phyloP scores from a whole-genome alignment of 2,888 invertebrate genomes.

The Trypoxylon attenuatum region DNA sequence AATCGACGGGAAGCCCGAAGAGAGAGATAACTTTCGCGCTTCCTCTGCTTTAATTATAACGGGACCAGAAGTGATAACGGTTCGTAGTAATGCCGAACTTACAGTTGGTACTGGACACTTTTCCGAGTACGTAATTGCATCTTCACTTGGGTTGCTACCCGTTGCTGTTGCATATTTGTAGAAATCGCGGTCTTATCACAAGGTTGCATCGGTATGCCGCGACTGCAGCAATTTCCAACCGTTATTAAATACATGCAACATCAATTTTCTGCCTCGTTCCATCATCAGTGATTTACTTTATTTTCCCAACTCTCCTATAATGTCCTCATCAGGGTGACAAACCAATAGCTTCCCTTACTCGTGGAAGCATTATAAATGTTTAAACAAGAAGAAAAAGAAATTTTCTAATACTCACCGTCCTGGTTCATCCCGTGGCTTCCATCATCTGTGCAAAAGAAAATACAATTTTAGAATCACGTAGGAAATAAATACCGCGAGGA shows the following conservation, averaged over 20 bases:
- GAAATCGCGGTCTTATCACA: neutral
- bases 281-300: too few species aligned
- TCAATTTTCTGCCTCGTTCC: too few species aligned
- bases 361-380: too few species aligned
- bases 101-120: too few species aligned
- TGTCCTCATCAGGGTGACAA: neutral
- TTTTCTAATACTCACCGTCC: slow-evolving; percentile 66
- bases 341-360: neutral
- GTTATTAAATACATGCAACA: too few species aligned
- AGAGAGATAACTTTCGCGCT: slow-evolving; percentile 24
- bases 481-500: too few species aligned
- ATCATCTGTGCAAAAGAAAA: slow-evolving; percentile 64
- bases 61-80: slow-evolving; percentile 45
- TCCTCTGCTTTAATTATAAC: slow-evolving; percentile 45
- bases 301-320: neutral
- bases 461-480: too few species aligned
- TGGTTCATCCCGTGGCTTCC: slow-evolving; percentile 71
- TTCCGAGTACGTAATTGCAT: neutral
- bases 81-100: too few species aligned
- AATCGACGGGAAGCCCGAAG: slow-evolving; percentile 24
- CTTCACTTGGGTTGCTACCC: neutral
- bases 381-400: slow-evolving; percentile 6
- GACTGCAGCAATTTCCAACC: neutral
- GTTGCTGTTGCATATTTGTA: neutral
- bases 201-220: neutral